These are phyloP conservation scores for Amphipyra berbera DNA, from an alignment of 2,888 invertebrate genomes.

Conservation along the genomic window DNA sequence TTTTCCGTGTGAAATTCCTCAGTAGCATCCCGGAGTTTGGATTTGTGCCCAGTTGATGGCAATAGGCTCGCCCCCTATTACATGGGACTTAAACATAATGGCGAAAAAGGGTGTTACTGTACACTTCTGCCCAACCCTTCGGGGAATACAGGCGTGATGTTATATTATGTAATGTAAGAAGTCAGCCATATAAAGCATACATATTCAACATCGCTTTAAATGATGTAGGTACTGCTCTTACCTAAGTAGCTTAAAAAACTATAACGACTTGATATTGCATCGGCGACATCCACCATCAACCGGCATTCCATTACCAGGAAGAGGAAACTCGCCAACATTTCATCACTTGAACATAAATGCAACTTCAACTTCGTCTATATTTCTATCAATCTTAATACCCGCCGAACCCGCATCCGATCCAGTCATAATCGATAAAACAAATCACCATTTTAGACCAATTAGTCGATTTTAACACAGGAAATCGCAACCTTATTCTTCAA, in stretches of 20 bases:
- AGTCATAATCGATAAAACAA: slow-evolving; percentile 46
- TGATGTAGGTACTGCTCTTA: not conserved
- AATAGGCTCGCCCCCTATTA: too few species aligned
- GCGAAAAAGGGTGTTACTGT: too few species aligned
- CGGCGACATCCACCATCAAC: not conserved
- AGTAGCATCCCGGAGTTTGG: too few species aligned
- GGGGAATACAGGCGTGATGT: too few species aligned
- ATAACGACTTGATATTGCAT: not conserved
- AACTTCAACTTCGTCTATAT: not conserved
- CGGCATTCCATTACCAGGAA: not conserved
- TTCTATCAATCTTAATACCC: slow-evolving; percentile 1
- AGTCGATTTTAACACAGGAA: slow-evolving; percentile 52
- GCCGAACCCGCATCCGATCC: slow-evolving; percentile 29
- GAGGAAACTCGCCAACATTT: not conserved
- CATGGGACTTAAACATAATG: too few species aligned
- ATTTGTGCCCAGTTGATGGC: too few species aligned
- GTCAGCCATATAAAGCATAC: not conserved
- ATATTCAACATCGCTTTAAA: not conserved
- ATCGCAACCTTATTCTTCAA: slow-evolving; percentile 37
- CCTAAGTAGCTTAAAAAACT: not conserved
- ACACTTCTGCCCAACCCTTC: too few species aligned
- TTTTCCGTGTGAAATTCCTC: too few species aligned
- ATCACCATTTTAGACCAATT: slow-evolving; percentile 44
- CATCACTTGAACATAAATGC: not conserved
- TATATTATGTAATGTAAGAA: too few species aligned